Evolutionary conservation across 2,888 invertebrate species (phyloP).

Genomic region (Athalia circularis): DNA sequence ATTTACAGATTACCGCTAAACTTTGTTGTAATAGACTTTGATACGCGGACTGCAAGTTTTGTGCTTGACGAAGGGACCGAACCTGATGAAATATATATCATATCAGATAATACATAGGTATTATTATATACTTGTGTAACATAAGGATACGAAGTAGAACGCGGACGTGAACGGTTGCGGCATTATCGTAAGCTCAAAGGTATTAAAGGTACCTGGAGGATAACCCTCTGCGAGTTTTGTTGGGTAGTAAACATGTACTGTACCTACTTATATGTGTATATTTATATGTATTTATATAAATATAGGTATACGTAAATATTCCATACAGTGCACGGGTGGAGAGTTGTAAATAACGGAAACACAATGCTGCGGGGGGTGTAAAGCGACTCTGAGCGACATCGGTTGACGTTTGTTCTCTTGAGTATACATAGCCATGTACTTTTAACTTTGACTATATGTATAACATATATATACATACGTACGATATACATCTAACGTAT

Average conservation of each 20-base stretch:
- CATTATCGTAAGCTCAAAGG: conserved; percentile 5
- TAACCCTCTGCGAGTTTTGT: conserved; percentile 1
- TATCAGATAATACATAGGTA: too few relatives aligned
- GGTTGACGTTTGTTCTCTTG: conserved; percentile 16
- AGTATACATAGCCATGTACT: background rate
- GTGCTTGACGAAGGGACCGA: background rate
- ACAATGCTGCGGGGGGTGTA: too few relatives aligned
- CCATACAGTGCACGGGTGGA: background rate
- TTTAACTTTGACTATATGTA: background rate
- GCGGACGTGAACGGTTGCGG: background rate
- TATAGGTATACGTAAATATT: background rate
- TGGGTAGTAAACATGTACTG: too few relatives aligned
- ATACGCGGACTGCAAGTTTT: background rate
- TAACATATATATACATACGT: too few relatives aligned
- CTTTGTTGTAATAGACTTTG: background rate
- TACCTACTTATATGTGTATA: too few relatives aligned
- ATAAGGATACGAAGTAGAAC: background rate
- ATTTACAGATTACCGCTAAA: background rate
- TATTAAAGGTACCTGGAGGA: background rate
- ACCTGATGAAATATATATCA: too few relatives aligned
- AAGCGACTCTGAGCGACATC: conserved; percentile 13
- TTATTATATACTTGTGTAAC: too few relatives aligned
- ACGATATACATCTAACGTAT: too few relatives aligned
- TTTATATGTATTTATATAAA: too few relatives aligned
- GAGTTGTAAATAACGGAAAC: too few relatives aligned